Conservation (phyloP, 2,797 vertebrate species). For the Diceros bicornis region DNA sequence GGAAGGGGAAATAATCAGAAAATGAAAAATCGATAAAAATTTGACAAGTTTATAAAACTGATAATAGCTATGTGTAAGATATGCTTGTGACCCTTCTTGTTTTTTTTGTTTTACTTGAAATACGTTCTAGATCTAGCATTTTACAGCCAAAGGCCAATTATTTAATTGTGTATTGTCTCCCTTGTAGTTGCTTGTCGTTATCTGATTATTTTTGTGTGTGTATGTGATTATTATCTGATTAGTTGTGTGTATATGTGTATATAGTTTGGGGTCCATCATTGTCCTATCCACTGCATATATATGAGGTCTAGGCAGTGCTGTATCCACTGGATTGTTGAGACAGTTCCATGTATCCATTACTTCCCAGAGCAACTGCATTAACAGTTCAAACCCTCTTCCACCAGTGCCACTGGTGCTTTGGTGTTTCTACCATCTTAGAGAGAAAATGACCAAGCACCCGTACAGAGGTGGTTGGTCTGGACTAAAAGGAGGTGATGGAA, state of each 20-base stretch:
- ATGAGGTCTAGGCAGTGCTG: not conserved
- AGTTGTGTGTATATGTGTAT: not conserved
- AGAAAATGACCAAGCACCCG: not conserved
- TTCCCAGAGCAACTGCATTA: slow-evolving; percentile 4
- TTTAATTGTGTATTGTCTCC: not conserved
- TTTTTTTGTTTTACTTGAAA: slow-evolving; percentile 37
- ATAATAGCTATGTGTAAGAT: slow-evolving; percentile 28
- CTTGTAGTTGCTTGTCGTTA: not conserved
- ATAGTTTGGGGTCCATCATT: not conserved
- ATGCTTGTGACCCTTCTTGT: not conserved
- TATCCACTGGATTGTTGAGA: not conserved
- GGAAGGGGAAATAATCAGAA: not conserved
- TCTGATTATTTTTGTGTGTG: not conserved
- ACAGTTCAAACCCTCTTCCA: not conserved
- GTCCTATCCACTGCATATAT: not conserved
- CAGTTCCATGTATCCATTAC: not conserved
- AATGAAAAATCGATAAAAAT: slow-evolving; percentile 48
- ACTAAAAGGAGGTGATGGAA: not conserved
- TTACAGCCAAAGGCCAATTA: not conserved
- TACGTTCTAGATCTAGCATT: slow-evolving; percentile 33
- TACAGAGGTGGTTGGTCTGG: not conserved
- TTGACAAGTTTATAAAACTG: slow-evolving; percentile 29
- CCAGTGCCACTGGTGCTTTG: not conserved
- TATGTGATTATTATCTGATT: not conserved
- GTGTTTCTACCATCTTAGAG: not conserved